Evolutionary conservation across 1,140 invertebrate genomes (phyloP), one percentile per base, ranked within the genome.

Genomic region (Euschistus heros): DNA sequence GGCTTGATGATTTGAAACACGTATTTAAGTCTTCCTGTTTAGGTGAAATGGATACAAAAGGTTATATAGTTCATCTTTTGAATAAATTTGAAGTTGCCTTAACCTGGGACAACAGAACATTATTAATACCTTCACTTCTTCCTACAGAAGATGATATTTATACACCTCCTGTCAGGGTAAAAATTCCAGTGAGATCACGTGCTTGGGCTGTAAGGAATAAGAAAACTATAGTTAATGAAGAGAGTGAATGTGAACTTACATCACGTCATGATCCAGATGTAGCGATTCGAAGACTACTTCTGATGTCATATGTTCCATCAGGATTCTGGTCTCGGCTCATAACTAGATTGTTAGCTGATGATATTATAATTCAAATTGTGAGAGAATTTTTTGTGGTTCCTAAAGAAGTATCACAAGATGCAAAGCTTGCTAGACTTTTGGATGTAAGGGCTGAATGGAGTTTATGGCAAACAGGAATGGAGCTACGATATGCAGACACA

Each of bases 41-140:
- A 60, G 77, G 78, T 66, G 76, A 78, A 4, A 75, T 75, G 54
- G 78, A 80, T 61, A 79, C 79, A 67, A 76, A 80, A 68, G 75
- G 75, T 69, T 94, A 96, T 69, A 90, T 94, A 46, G 84, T 96
- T 2, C 91, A 86, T 72, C 76, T 97, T 13, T 76, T 99, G 42
- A 94, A 94, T 75, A 98, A 98, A 78, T 98, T 98, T 77, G 96
- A 99, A 77, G 87, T 98, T 27, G 97, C 96, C 0, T 76, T 99
- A 15, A 94, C 93, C n/a, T 98, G 93, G 91, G 94, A 98, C 74
- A 88, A 86, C 24, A 76, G 93, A 6, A 90, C 91, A 17, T 75
- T 99, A 17, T 76, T 98, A 1, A 92, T 99, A 70, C 94, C 96
- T 0, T 94, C 92, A 0, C 77, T 98, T 26, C 76, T 99, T 68